Percentiles rank a stretch among this genome's conserved stretches.
Evolutionary conservation across 2,888 invertebrate genomes (phyloP).

Genomic region (Drosophila robusta): DNA sequence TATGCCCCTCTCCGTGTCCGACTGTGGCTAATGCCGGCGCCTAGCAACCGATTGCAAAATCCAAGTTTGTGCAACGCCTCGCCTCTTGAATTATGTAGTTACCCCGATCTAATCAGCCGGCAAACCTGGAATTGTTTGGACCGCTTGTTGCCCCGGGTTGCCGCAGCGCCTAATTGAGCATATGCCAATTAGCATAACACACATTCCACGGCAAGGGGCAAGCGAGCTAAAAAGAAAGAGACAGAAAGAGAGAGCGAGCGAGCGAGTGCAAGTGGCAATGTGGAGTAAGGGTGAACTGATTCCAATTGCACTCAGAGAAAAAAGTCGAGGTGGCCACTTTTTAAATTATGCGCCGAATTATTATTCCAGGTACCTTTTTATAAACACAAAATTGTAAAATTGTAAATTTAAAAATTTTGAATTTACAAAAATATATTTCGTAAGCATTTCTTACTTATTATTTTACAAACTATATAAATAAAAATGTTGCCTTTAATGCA

Average conservation of each 20-base stretch:
- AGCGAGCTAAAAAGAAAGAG: conserved; percentile 1
- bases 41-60: conserved; percentile 61
- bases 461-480: too few relatives aligned
- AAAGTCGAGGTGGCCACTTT: conserved; percentile 2
- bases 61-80: conserved; percentile 44
- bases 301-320: too few relatives aligned
- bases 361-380: too few relatives aligned
- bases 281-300: conserved; percentile 12
- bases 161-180: conserved; percentile 72
- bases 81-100: conserved; percentile 63
- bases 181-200: conserved; percentile 77
- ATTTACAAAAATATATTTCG: too few relatives aligned
- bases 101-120: conserved; percentile 75
- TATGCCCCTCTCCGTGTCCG: background rate
- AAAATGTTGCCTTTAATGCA: too few relatives aligned
- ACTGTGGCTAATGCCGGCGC: conserved; percentile 60
- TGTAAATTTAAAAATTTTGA: too few relatives aligned
- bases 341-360: background rate
- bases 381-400: too few relatives aligned
- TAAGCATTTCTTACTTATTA: too few relatives aligned
- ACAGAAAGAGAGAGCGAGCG: background rate
- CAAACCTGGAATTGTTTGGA: conserved; percentile 45
- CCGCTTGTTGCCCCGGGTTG: conserved; percentile 48
- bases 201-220: conserved; percentile 16
- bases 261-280: background rate